Conservation (phyloP, 1,140 invertebrate species). For the Cyclina sinensis region DNA sequence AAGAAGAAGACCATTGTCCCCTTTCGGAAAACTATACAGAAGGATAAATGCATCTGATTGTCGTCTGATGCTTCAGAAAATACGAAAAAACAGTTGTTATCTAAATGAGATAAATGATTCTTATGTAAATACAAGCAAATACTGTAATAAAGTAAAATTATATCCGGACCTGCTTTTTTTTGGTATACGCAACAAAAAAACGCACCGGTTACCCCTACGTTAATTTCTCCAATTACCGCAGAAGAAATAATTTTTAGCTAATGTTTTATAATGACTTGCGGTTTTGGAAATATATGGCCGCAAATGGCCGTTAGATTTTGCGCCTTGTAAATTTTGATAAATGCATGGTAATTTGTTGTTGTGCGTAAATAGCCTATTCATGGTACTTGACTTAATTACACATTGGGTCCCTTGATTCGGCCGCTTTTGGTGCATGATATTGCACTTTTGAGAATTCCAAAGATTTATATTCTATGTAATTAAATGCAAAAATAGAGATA, state of each 20-base stretch:
- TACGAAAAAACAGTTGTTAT: too few species aligned
- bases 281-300: not conserved
- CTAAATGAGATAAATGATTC: not conserved
- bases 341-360: not conserved
- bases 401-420: not conserved
- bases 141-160: not conserved
- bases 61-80: too few species aligned
- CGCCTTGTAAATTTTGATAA: not conserved
- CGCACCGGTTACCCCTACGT: not conserved
- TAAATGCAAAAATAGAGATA: too few species aligned
- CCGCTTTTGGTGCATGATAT: not conserved
- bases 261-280: slow-evolving; percentile 22
- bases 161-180: not conserved
- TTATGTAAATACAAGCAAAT: not conserved
- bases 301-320: not conserved
- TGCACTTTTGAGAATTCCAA: not conserved
- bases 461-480: not conserved
- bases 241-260: slow-evolving; percentile 4
- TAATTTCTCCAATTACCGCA: slow-evolving; percentile 10
- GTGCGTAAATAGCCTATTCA: not conserved
- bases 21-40: too few species aligned
- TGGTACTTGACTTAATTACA: not conserved
- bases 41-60: not conserved
- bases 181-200: not conserved
- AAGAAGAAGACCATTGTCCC: too few species aligned